Conservation (phyloP, 1,140 invertebrate species). For the Drosophila paulistorum region DNA sequence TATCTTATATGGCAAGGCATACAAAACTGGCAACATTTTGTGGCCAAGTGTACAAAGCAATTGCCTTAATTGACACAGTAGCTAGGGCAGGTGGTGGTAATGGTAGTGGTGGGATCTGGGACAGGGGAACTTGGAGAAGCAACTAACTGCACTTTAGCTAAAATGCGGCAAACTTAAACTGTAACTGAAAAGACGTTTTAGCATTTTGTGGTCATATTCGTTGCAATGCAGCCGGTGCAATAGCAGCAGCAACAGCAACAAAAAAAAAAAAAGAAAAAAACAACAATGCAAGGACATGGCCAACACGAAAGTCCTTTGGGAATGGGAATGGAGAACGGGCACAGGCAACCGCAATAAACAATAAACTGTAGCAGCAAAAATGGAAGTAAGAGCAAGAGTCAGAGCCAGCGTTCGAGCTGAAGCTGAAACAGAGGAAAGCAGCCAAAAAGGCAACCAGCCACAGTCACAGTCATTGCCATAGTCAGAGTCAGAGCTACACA, state of each 20-base stretch:
- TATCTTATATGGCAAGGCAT: slow-evolving; percentile 45
- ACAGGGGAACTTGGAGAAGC: background rate
- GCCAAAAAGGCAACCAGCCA: slow-evolving; percentile 60
- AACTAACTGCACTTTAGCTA: slow-evolving; percentile 57
- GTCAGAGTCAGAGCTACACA: slow-evolving; percentile 5
- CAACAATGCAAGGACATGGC: slow-evolving; percentile 47
- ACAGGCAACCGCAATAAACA: slow-evolving; percentile 61
- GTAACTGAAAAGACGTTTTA: slow-evolving; percentile 64
- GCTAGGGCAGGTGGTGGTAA: background rate
- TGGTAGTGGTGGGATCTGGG: no score
- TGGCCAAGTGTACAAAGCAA: slow-evolving; percentile 62
- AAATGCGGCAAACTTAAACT: slow-evolving; percentile 69
- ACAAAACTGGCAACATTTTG: slow-evolving; percentile 59
- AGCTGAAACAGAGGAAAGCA: slow-evolving; percentile 46
- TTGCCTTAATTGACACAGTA: slow-evolving; percentile 63
- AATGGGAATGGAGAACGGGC: background rate
- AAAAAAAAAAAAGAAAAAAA: slow-evolving; percentile 25
- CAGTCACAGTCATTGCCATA: slow-evolving; percentile 24
- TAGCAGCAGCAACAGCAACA: slow-evolving; percentile 29
- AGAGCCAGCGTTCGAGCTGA: background rate
- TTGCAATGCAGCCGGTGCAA: slow-evolving; percentile 50
- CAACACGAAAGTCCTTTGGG: slow-evolving; percentile 16
- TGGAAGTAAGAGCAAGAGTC: background rate
- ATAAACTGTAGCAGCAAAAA: slow-evolving; percentile 54
- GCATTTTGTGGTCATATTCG: slow-evolving; percentile 61